A percentile compares a stretch with the other conserved stretches of the same genome.
Evolutionary conservation across 2,113 vertebrate species (phyloP).

Genomic region (Dipodomys merriami): DNA sequence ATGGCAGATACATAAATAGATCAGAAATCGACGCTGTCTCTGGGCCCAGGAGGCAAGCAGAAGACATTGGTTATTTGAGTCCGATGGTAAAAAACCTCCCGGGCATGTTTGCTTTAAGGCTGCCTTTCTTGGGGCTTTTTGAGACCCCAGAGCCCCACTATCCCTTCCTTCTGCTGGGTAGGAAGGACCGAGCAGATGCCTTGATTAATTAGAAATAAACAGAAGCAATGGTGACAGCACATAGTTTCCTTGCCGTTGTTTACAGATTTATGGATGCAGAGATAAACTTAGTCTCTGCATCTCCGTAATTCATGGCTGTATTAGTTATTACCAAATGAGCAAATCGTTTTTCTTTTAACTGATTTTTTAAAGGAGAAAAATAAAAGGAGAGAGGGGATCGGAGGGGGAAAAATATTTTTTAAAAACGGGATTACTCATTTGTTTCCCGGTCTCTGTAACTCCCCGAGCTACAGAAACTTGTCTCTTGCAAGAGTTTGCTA

Average conservation of each 20-base stretch:
- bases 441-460: neutral
- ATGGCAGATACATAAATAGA: neutral
- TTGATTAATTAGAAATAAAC: slow-evolving; percentile 86
- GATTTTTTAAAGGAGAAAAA: neutral
- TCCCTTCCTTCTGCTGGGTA: neutral
- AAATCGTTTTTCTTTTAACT: slow-evolving; percentile 77
- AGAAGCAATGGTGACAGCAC: slow-evolving; percentile 75
- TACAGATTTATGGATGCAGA: slow-evolving; percentile 82
- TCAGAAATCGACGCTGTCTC: neutral
- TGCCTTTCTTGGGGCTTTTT: neutral
- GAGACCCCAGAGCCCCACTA: neutral
- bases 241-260: slow-evolving; percentile 80
- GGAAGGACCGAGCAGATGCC: neutral
- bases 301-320: slow-evolving; percentile 71
- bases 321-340: slow-evolving; percentile 81
- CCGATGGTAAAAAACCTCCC: neutral
- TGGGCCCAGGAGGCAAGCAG: fast-evolving
- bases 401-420: slow-evolving; percentile 46
- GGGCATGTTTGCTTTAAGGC: neutral
- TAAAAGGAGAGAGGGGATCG: neutral
- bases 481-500: slow-evolving; percentile 57
- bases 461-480: slow-evolving; percentile 7
- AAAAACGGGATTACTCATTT: slow-evolving; percentile 39
- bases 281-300: slow-evolving; percentile 80
- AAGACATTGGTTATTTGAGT: neutral